Evolutionary conservation across 2,113 vertebrate genomes (phyloP).

Genomic region (Stigmatopora nigra): DNA sequence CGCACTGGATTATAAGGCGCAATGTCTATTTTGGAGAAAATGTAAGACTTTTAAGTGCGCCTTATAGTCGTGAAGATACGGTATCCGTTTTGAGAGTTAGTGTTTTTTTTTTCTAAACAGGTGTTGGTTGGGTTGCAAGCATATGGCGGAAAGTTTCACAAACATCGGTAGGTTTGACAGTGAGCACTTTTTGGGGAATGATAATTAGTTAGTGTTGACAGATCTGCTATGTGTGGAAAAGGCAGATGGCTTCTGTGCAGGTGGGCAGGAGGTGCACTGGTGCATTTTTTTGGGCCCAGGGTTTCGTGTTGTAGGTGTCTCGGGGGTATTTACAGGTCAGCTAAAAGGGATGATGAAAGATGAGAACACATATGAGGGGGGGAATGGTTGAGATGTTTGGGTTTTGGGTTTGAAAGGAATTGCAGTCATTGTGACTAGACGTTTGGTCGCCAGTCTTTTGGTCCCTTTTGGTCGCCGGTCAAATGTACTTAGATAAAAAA

Average conservation of each 20-base stretch:
- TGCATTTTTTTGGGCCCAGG: slow-evolving; percentile 19
- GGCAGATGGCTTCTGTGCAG: slow-evolving; percentile 52
- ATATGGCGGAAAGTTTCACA: slow-evolving; percentile 39
- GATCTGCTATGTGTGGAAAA: slow-evolving; percentile 50
- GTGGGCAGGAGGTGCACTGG: slow-evolving; percentile 7
- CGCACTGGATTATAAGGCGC: too few species aligned
- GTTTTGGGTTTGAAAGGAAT: too few species aligned
- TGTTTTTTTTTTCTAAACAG: background rate
- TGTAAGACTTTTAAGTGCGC: too few species aligned
- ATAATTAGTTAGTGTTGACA: slow-evolving; percentile 52
- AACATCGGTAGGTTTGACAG: slow-evolving; percentile 44
- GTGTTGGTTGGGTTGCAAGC: slow-evolving; percentile 1
- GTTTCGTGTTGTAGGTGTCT: slow-evolving; percentile 38
- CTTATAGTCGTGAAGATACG: too few species aligned
- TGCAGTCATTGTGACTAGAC: too few species aligned
- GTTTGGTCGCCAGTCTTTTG: too few species aligned
- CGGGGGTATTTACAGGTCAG: slow-evolving; percentile 27
- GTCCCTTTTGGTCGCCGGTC: too few species aligned
- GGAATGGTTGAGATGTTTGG: background rate
- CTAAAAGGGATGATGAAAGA: slow-evolving; percentile 10
- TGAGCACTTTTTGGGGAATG: slow-evolving; percentile 45
- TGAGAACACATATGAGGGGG: background rate
- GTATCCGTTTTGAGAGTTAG: too few species aligned
- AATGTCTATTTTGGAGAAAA: too few species aligned
- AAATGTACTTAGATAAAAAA: too few species aligned